phyloP scores from a whole-genome alignment of 1,140 invertebrate genomes.

The Matsumurasca onukii region DNA sequence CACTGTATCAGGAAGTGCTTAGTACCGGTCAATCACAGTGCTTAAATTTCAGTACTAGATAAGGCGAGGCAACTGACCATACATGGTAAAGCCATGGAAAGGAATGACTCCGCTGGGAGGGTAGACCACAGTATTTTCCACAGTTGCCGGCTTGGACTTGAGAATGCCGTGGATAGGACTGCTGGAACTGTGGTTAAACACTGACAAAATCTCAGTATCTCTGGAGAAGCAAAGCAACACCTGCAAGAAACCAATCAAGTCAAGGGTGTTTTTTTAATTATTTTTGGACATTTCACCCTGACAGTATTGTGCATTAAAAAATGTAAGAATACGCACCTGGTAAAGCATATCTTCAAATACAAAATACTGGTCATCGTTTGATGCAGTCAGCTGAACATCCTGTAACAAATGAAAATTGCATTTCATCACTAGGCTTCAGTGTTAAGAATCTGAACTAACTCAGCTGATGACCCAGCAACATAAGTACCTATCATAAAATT shows the following conservation, averaged over 20 bases:
- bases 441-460: background rate
- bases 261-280: too few species aligned
- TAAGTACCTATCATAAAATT: background rate
- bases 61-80: too few species aligned
- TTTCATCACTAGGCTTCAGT: too few species aligned
- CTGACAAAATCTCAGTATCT: constrained; percentile 74
- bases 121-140: constrained; percentile 73
- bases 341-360: constrained; percentile 96
- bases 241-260: too few species aligned
- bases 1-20: too few species aligned
- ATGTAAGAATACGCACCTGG: constrained; percentile 60
- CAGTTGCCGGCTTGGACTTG: constrained; percentile 68
- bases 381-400: constrained; percentile 93
- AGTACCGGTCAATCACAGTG: too few species aligned
- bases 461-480: background rate
- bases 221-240: constrained; percentile 92
- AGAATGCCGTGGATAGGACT: constrained; percentile 61
- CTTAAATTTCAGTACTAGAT: too few species aligned
- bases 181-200: constrained; percentile 59
- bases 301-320: too few species aligned
- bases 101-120: constrained; percentile 94
- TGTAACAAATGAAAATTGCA: constrained; percentile 44
- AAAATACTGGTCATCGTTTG: constrained; percentile 97
- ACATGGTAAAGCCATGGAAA: constrained; percentile 97
- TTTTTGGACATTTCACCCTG: too few species aligned